phyloP scores from a whole-genome alignment of 1,140 invertebrate genomes.

The Myzus persicae region DNA sequence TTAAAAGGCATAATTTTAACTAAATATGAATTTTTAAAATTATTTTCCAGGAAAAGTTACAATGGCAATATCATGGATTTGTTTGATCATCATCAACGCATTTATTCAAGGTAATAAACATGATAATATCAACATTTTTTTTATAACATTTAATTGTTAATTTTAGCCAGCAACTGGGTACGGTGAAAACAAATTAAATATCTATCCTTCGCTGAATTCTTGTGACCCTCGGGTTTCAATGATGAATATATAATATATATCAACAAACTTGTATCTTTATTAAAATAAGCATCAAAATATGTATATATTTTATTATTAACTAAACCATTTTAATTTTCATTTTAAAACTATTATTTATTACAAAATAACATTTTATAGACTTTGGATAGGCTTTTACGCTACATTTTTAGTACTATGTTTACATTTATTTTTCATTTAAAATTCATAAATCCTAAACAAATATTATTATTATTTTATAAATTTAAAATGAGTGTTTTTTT shows the following conservation, averaged over 20 bases:
- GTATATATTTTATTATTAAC: not conserved
- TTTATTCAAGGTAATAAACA: not conserved
- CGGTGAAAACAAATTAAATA: not conserved
- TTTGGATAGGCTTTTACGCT: not conserved
- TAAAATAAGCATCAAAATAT: not conserved
- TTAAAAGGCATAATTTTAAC: not conserved
- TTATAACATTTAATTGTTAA: not conserved
- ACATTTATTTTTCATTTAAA: not conserved
- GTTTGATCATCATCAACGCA: not conserved
- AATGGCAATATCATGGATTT: conserved; percentile 2
- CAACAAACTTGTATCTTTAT: not conserved
- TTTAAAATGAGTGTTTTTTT: not conserved
- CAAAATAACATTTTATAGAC: not conserved
- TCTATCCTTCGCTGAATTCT: not conserved
- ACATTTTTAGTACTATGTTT: not conserved
- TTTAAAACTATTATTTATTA: not conserved
- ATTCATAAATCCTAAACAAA: not conserved
- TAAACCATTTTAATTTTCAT: not conserved
- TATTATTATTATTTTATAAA: not conserved
- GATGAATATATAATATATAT: not conserved
- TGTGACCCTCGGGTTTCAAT: not conserved
- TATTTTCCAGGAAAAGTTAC: not conserved
- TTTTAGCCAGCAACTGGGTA: not conserved
- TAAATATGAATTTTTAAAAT: not conserved
- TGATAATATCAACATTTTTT: not conserved